Base-by-base conservation (phyloP, 2,888 invertebrate species). In the Drosophila niveifrons region DNA sequence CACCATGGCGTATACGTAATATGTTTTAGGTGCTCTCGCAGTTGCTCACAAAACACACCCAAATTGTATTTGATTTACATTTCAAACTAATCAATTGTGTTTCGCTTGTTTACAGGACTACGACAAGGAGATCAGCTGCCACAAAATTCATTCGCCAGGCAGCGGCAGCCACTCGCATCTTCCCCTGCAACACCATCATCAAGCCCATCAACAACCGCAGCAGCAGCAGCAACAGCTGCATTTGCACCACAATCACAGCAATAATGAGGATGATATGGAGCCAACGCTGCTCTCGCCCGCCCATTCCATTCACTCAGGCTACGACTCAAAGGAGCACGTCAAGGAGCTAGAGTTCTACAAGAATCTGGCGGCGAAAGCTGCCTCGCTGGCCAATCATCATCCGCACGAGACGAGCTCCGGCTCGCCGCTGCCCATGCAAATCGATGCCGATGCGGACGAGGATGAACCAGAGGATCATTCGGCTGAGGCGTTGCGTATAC, bases 331-430 rank as follows among this genome's bases (percentile, higher is more conserved):
- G 75, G 90, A 91, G 56, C 91, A 91, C 64, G 90, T 90, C 57
- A 92, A 92, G 70, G 91, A 91, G 72, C 63, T 92, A 72, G 92
- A 92, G 67, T 92, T 92, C 80, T 92, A 91, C 70, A 92, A 92
- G 80, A 92, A 87, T 74, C 78, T 92, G 57, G 89, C 91, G 2
- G 89, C 91, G 46, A 91, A 91, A 65, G 92, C 90, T 6, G 90
- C 90, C 31, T 84, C 91, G 2, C 50, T 91, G 80, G 90, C 83
- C 65, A 90, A 88, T 73, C 88, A 86, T 44, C 89, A 86, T 53
- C 88, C 83, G 64, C 85, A 59, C 17, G 72, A 63, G 17, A 69
- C 76, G 3, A 68, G 15, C 64, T 68, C 80, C 36, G 61, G 77
- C 52, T 80, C 74, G 59, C 88, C 77, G 34, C 63, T 84, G 68